A percentile compares a stretch with the other conserved stretches of the same genome.
Conservation (phyloP, 2,113 vertebrate species). For the Labeo catla region DNA sequence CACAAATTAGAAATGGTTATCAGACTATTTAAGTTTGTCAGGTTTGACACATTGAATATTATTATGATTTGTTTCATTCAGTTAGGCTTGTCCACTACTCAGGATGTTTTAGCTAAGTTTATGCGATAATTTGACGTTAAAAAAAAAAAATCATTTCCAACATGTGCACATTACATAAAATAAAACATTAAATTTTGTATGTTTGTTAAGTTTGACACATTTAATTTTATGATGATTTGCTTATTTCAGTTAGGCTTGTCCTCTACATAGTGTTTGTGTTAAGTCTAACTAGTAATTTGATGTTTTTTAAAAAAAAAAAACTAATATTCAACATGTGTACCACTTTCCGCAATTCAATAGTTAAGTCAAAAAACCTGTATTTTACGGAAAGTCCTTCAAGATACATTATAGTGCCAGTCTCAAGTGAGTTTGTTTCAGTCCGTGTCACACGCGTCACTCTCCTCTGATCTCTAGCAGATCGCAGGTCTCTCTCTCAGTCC, state of each 20-base stretch:
- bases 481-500: conserved; percentile 3
- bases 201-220: background rate
- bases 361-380: background rate
- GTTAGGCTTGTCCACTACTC: background rate
- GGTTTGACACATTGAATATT: background rate
- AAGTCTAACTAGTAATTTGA: background rate
- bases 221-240: background rate
- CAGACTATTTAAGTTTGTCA: no score
- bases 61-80: background rate
- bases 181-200: background rate
- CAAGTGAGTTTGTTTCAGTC: conserved; percentile 9
- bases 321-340: background rate
- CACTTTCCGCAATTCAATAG: background rate
- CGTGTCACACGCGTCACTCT: background rate
- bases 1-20: no score
- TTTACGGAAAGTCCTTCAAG: background rate
- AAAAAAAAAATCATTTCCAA: background rate
- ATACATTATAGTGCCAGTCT: conserved; percentile 1
- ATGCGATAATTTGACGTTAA: no score
- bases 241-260: background rate
- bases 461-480: background rate
- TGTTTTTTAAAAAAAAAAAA: background rate
- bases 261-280: background rate
- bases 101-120: no score
- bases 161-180: background rate